Percentiles rank a stretch among this genome's conserved stretches.
These are phyloP conservation scores for Baronia brevicornis DNA, from an alignment of 2,888 invertebrate species.

Conservation along the genomic window DNA sequence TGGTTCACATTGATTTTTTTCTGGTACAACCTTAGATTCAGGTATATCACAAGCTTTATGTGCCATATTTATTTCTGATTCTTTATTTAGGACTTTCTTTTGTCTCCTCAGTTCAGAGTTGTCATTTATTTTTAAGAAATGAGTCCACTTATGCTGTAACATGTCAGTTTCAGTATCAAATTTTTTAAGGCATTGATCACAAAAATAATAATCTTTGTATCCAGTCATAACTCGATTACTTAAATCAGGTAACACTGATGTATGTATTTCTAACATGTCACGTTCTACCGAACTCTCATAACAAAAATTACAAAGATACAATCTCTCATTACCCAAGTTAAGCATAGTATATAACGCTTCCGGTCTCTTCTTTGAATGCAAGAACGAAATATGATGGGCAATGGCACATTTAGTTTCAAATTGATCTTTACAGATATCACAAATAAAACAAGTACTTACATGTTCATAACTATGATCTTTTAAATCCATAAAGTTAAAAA, in stretches of 20 bases:
- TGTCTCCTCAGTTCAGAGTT: conserved; percentile 25
- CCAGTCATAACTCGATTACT: conserved; percentile 45
- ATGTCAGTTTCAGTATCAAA: conserved; percentile 50
- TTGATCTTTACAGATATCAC: conserved; percentile 57
- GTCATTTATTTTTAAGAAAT: conserved; percentile 45
- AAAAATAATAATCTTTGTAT: conserved; percentile 52
- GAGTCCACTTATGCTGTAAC: conserved; percentile 60
- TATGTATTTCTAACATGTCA: conserved; percentile 39
- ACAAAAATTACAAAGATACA: conserved; percentile 56
- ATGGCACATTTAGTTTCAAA: conserved; percentile 45
- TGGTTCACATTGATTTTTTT: not conserved
- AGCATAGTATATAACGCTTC: conserved; percentile 34
- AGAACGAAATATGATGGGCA: conserved; percentile 45
- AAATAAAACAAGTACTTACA: conserved; percentile 32
- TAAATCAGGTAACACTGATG: conserved; percentile 42
- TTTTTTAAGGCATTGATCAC: conserved; percentile 50
- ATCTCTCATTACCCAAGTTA: conserved; percentile 34
- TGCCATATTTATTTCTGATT: no score
- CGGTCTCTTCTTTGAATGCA: conserved; percentile 42
- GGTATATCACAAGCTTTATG: no score
- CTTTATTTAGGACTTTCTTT: not conserved
- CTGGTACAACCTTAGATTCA: no score
- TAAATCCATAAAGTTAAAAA: conserved; percentile 49
- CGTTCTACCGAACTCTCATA: conserved; percentile 43
- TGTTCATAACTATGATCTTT: conserved; percentile 60